Evolutionary conservation across 30 jellyfish, hydroid and myxozoan genomes (phyloP), one percentile per base, ranked within the genome.

Genomic region (Chrysaora quinquecirrha): DNA sequence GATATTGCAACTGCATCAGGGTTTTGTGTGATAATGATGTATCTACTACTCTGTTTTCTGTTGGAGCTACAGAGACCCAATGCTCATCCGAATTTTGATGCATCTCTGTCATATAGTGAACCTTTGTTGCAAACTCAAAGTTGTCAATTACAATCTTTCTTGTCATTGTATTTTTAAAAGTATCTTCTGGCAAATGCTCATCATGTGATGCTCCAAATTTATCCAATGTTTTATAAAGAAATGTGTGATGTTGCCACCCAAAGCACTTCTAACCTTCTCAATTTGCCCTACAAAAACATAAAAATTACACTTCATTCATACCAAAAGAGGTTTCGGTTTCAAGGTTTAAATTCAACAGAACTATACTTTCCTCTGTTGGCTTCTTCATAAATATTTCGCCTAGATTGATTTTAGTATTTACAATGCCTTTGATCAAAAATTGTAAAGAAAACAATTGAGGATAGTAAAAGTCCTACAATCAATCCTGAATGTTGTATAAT

Each of bases 51-150:
- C 72, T 60, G 30, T 60, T 60, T 60, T 60, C 72, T 12, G 72
- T 60, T 60, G 72, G 22, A 60, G 72, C 29, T 14, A 60, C 72
- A 0, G 78, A 66, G 29, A 71, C 83, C 83, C 83, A 71, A 43
- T 71, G 83, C 68, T 43, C 30, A 43, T 71, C 83, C 35, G 66
- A 33, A 71, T 71, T 71, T 30, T 71, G 83, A 43, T 71, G 83
- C 83, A 23, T 43, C 24, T 71, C 83, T 43, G 83, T 71, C 83
- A 71, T 71, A 30, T 22, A 32, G 30, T 71, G 83, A 16, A 71
- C 83, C 19, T 34, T 43, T 23, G 83, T 71, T n/a, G 64, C n/a
- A 32, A 25, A 43, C 9, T 71, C 83, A 4, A 71, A 43, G 68
- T 71, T 30, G 33, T 70, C 82, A 70, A 64, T n/a, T 2, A 30